A percentile compares a stretch with the other conserved stretches of the same genome.
phyloP scores from a whole-genome alignment of 1,140 invertebrate species.

The Drosophila asahinai region DNA sequence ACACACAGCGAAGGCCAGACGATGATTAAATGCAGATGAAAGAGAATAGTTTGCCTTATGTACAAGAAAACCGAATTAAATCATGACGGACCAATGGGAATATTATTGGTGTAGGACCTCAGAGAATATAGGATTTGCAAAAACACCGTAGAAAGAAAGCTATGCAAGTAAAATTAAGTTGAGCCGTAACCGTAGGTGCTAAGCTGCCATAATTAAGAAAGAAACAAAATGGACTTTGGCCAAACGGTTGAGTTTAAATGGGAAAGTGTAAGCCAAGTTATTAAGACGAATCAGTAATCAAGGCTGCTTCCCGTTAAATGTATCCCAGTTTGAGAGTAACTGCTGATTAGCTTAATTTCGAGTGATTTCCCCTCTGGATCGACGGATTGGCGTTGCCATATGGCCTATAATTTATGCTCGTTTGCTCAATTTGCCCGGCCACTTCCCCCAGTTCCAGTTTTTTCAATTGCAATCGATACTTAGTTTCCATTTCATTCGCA shows the following conservation, averaged over 20 bases:
- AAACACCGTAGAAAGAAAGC: background rate
- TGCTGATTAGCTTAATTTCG: slow-evolving; percentile 64
- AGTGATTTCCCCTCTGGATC: slow-evolving; percentile 54
- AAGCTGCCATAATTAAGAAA: slow-evolving; percentile 4
- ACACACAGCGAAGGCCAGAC: slow-evolving; percentile 65
- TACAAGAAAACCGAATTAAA: slow-evolving; percentile 27
- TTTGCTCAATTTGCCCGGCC: slow-evolving; percentile 55
- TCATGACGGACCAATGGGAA: slow-evolving; percentile 15
- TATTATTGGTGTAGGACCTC: background rate
- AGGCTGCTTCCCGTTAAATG: slow-evolving; percentile 1
- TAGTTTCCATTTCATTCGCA: slow-evolving; percentile 73
- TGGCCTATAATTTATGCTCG: slow-evolving; percentile 49
- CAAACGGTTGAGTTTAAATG: slow-evolving; percentile 1
- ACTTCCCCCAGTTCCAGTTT: slow-evolving; percentile 51
- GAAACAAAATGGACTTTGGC: background rate
- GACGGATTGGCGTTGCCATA: slow-evolving; percentile 41
- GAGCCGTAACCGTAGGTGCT: background rate
- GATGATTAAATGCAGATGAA: slow-evolving; percentile 24
- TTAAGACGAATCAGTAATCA: background rate
- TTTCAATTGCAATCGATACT: slow-evolving; percentile 68
- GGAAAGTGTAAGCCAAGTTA: slow-evolving; percentile 1
- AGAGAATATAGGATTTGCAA: background rate
- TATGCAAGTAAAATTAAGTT: background rate
- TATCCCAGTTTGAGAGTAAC: slow-evolving; percentile 35
- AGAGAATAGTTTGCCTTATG: slow-evolving; percentile 11